phyloP scores from a whole-genome alignment of 2,797 vertebrate species.

The Nyctibius grandis region DNA sequence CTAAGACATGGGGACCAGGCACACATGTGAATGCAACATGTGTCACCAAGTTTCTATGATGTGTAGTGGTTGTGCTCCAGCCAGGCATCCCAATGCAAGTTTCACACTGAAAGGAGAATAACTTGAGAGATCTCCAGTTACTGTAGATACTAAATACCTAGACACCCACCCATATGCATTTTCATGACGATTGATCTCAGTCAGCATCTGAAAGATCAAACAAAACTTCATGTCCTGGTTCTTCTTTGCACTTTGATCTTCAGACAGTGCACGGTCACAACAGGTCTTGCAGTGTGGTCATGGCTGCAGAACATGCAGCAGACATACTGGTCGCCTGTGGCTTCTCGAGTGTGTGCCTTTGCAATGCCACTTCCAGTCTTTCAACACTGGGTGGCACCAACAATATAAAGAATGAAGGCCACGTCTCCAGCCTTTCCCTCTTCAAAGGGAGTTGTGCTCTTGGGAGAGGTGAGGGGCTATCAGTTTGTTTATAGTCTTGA shows the following conservation, averaged over 20 bases:
- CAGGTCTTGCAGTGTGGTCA: fast-evolving
- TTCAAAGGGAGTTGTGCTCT: neutral
- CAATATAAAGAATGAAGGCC: neutral
- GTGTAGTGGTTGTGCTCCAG: neutral
- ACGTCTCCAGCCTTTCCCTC: neutral
- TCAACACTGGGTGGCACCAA: conserved; percentile 54
- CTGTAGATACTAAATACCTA: neutral
- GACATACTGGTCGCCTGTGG: fast-evolving
- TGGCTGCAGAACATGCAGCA: fast-evolving
- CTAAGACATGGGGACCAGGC: neutral
- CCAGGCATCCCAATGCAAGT: neutral
- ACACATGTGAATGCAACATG: neutral
- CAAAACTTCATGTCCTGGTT: neutral
- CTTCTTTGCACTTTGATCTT: neutral
- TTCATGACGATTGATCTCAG: neutral
- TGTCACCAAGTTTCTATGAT: neutral
- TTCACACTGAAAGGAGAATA: neutral
- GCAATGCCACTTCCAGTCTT: neutral
- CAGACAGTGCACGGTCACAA: neutral
- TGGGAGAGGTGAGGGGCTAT: neutral
- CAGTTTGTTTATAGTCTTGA: neutral
- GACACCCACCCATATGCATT: neutral
- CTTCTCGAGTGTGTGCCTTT: neutral
- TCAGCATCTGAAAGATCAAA: neutral
- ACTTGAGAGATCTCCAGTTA: neutral